Conservation (phyloP, 1,140 invertebrate species). For the Drosophila carrolli region DNA sequence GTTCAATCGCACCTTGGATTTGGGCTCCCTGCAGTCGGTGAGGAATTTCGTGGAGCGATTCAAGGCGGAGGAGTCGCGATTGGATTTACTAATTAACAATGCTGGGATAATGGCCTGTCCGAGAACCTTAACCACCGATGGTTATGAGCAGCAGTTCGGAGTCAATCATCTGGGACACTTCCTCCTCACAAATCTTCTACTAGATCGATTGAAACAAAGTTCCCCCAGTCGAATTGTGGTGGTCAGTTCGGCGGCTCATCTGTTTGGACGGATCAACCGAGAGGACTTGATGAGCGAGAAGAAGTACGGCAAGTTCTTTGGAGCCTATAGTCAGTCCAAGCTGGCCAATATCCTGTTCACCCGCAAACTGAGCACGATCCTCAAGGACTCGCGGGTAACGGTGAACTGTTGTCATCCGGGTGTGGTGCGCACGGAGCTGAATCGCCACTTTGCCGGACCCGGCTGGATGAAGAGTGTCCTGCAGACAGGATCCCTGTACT, state of each 20-base stretch:
- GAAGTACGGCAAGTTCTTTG: slow-evolving; percentile 86
- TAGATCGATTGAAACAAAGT: slow-evolving; percentile 86
- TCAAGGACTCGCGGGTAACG: slow-evolving; percentile 87
- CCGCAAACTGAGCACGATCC: slow-evolving; percentile 86
- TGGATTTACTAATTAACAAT: slow-evolving; percentile 96
- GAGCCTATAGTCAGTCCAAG: slow-evolving; percentile 90
- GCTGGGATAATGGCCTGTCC: slow-evolving; percentile 93
- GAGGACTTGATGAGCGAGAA: slow-evolving; percentile 89
- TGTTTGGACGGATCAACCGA: slow-evolving; percentile 88
- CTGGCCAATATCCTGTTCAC: slow-evolving; percentile 91
- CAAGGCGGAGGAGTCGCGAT: slow-evolving; percentile 86
- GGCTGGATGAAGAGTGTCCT: slow-evolving; percentile 53
- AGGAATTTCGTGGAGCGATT: slow-evolving; percentile 81
- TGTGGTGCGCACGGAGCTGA: slow-evolving; percentile 90
- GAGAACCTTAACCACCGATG: slow-evolving; percentile 88
- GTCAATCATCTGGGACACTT: slow-evolving; percentile 94
- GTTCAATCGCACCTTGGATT: slow-evolving; percentile 89
- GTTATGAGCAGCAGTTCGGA: slow-evolving; percentile 92
- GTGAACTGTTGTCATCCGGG: slow-evolving; percentile 91
- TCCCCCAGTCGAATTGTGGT: slow-evolving; percentile 86
- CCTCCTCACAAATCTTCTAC: slow-evolving; percentile 91
- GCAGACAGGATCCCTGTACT: slow-evolving; percentile 52
- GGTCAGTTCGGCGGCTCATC: slow-evolving; percentile 76
- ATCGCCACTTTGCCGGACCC: slow-evolving; percentile 86
- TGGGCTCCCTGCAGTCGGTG: slow-evolving; percentile 90